Conservation (phyloP, 2,113 vertebrate species). For the Fulica atra region DNA sequence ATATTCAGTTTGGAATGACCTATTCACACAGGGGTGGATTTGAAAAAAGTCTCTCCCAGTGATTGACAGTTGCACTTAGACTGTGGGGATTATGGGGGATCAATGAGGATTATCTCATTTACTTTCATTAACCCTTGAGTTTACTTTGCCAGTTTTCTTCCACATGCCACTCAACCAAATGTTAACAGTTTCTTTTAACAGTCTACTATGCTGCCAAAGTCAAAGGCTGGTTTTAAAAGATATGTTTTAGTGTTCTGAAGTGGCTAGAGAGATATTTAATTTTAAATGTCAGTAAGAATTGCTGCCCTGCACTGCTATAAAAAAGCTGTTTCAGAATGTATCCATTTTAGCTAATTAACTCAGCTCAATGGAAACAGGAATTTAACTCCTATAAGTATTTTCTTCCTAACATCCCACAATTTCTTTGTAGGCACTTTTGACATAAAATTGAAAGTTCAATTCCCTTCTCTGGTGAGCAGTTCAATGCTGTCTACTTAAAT, state of each 20-base stretch:
- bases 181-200: constrained; percentile 68
- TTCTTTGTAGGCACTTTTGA: not conserved
- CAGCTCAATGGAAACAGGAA: not conserved
- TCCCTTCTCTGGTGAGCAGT: not conserved
- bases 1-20: constrained; percentile 34
- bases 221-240: not conserved
- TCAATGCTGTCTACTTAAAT: not conserved
- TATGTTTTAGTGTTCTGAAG: not conserved
- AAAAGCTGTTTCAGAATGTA: not conserved
- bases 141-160: constrained; percentile 68
- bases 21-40: constrained; percentile 58
- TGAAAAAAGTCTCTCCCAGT: constrained; percentile 34
- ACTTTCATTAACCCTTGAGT: constrained; percentile 78
- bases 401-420: not conserved
- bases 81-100: constrained; percentile 74
- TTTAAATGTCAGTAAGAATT: not conserved
- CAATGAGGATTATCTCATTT: constrained; percentile 76
- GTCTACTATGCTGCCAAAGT: not conserved
- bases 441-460: not conserved
- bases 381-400: not conserved
- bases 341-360: not conserved
- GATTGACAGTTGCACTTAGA: constrained; percentile 77
- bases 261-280: not conserved
- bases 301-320: not conserved
- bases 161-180: constrained; percentile 60